Evolutionary conservation across 2,888 invertebrate species (phyloP).

Genomic region (Azorinus chamasolen): DNA sequence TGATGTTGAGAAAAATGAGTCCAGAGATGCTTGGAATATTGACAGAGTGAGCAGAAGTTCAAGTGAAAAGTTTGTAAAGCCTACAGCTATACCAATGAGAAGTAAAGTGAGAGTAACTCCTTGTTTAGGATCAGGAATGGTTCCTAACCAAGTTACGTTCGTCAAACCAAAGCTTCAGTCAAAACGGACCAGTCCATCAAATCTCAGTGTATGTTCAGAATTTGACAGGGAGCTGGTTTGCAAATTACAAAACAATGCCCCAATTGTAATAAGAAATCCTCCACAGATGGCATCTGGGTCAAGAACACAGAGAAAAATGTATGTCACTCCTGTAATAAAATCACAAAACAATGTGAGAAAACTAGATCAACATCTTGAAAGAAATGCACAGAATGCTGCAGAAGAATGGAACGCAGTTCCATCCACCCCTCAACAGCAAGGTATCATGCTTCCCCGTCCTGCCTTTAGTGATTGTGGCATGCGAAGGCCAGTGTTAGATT

Average conservation of each 20-base stretch:
- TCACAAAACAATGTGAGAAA: constrained; percentile 51
- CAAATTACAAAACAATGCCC: not conserved
- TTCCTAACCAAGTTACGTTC: not conserved
- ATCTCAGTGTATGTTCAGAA: too few species aligned
- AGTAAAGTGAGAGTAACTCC: constrained; percentile 56
- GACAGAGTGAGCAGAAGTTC: too few species aligned
- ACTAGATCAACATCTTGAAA: constrained; percentile 33
- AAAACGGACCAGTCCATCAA: too few species aligned
- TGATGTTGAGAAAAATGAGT: not conserved
- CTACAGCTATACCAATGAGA: constrained; percentile 47
- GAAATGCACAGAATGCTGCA: constrained; percentile 26
- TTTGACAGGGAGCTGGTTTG: too few species aligned
- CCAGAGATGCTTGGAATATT: not conserved
- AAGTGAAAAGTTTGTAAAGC: constrained; percentile 47
- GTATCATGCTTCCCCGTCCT: constrained; percentile 39
- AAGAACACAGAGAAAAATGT: not conserved
- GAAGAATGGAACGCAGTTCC: constrained; percentile 29
- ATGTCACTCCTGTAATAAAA: constrained; percentile 16
- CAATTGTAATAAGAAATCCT: not conserved
- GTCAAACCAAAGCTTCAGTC: too few species aligned
- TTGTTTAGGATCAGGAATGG: constrained; percentile 34
- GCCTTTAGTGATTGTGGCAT: constrained; percentile 65
- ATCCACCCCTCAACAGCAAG: constrained; percentile 14
- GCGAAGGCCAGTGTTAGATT: constrained; percentile 31
- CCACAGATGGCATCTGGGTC: not conserved